These are phyloP conservation scores for Salminus brasiliensis DNA, from an alignment of 2,113 vertebrate species.

Conservation along the genomic window DNA sequence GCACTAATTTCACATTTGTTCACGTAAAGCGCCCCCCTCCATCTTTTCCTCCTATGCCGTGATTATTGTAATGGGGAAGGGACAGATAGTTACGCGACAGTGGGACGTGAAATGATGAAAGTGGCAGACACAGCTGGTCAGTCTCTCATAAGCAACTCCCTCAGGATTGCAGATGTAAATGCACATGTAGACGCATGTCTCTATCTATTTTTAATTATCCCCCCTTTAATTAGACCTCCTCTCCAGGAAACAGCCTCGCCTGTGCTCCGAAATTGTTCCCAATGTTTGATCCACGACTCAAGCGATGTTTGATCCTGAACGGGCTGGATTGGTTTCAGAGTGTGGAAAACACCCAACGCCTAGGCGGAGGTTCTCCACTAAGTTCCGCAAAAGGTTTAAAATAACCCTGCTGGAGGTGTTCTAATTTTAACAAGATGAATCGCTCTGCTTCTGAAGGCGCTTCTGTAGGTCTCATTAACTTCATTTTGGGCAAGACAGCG, in stretches of 20 bases:
- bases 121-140: constrained; percentile 36
- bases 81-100: background rate
- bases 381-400: background rate
- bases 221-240: constrained; percentile 36
- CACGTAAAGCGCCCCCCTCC: background rate
- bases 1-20: constrained; percentile 23
- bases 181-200: constrained; percentile 22
- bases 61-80: background rate
- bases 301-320: background rate
- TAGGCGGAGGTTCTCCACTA: background rate
- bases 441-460: background rate
- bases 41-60: background rate
- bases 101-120: constrained; percentile 50
- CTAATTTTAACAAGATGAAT: background rate
- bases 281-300: constrained; percentile 7
- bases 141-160: constrained; percentile 16
- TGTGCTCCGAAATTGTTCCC: constrained; percentile 27
- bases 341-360: background rate
- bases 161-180: constrained; percentile 35
- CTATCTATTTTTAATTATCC: constrained; percentile 39
- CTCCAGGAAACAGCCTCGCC: constrained; percentile 1
- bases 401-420: background rate
- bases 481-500: background rate
- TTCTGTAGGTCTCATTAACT: background rate
- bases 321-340: constrained; percentile 9